Percentiles rank a stretch among this genome's conserved stretches.
phyloP scores from a whole-genome alignment of 2,797 vertebrate species.

The Rhynchotus rufescens region DNA sequence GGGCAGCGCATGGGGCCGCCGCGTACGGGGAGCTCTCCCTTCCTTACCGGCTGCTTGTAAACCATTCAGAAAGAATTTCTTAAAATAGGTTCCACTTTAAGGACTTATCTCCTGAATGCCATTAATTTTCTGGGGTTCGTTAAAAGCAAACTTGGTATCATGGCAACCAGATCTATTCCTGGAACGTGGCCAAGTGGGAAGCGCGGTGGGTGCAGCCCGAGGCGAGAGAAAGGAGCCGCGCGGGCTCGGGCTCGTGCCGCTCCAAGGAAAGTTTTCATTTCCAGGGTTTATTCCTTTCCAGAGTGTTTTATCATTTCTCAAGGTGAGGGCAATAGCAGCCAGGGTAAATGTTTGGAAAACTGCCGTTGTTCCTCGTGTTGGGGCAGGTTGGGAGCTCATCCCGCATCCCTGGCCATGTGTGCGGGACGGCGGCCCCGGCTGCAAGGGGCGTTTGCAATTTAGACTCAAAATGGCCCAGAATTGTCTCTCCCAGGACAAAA shows the following conservation, averaged over 20 bases:
- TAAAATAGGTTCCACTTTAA: conserved; percentile 70
- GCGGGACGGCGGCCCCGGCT: no score
- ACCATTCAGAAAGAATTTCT: conserved; percentile 61
- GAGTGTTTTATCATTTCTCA: background rate
- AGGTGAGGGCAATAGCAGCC: background rate
- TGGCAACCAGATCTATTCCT: conserved; percentile 70
- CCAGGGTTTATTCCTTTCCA: background rate
- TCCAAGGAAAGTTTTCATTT: conserved; percentile 42
- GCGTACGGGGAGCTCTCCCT: background rate
- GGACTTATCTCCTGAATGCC: conserved; percentile 67
- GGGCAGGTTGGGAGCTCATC: background rate
- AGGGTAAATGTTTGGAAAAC: background rate
- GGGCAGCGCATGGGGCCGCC: background rate
- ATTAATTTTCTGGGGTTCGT: conserved; percentile 77
- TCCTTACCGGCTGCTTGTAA: conserved; percentile 34
- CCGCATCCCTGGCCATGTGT: no score
- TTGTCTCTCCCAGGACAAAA: fast-evolving
- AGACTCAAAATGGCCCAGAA: fast-evolving
- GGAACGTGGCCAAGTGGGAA: conserved; percentile 59
- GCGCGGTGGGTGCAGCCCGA: background rate
- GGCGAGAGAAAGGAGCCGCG: conserved; percentile 48
- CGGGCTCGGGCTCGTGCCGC: background rate
- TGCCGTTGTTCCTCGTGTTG: fast-evolving
- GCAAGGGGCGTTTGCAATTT: background rate
- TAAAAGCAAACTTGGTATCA: conserved; percentile 76